Evolutionary conservation across 2,113 vertebrate species (phyloP).

Genomic region (Vulpes lagopus): DNA sequence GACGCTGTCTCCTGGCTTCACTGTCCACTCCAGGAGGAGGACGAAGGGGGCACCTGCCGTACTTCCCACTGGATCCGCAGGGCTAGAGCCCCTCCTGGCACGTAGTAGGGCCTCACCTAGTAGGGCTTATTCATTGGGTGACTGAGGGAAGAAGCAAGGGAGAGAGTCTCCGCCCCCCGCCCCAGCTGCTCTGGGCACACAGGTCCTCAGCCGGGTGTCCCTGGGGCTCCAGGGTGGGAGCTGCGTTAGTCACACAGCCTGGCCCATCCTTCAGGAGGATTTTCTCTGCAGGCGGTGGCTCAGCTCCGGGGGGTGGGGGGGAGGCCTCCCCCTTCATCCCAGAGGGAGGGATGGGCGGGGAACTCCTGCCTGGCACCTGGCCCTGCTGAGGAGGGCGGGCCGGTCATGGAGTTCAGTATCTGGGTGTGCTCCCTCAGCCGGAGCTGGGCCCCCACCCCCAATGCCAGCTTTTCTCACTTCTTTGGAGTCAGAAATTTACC

Average conservation of each 20-base stretch:
- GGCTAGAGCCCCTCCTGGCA: not conserved
- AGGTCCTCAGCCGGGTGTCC: not conserved
- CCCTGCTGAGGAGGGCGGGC: not conserved
- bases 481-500: not conserved
- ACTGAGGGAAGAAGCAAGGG: not conserved
- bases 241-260: not conserved
- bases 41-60: not conserved
- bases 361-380: not conserved
- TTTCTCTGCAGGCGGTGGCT: not conserved
- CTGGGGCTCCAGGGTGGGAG: not conserved
- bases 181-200: not conserved
- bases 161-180: not conserved
- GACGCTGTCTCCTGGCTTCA: too few species aligned
- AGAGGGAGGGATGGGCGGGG: not conserved
- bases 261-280: not conserved
- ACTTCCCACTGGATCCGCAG: not conserved
- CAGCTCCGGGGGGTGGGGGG: not conserved
- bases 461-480: not conserved
- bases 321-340: not conserved
- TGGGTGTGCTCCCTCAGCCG: not conserved
- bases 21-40: not conserved
- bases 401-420: constrained; percentile 20
- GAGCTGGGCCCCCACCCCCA: not conserved
- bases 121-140: too few species aligned
- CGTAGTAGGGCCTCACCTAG: not conserved